Conservation (phyloP, 2,797 vertebrate genomes). For the Hyperoplus lanceolatus region DNA sequence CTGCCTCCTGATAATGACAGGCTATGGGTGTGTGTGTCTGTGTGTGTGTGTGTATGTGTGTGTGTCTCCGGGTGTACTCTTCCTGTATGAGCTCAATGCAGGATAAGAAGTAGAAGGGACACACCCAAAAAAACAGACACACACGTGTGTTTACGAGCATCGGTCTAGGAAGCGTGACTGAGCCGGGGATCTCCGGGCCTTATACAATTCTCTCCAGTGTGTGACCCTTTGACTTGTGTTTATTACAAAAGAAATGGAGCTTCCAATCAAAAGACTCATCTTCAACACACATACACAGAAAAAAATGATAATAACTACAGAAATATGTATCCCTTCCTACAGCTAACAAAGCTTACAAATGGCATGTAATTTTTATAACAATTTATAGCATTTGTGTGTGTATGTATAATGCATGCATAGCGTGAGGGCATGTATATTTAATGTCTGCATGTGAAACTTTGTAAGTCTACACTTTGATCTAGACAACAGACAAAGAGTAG, state of each 20-base stretch:
- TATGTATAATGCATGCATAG: neutral
- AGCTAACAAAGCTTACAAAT: slow-evolving; percentile 16
- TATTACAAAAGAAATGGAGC: slow-evolving; percentile 28
- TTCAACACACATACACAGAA: neutral
- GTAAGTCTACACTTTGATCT: slow-evolving; percentile 1
- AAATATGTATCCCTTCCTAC: neutral
- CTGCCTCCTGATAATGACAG: slow-evolving; percentile 43
- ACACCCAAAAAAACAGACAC: slow-evolving; percentile 18
- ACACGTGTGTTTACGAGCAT: slow-evolving; percentile 5
- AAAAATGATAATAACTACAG: neutral
- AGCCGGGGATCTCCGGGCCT: slow-evolving; percentile 16
- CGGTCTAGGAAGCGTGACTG: neutral
- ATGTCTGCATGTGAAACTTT: neutral
- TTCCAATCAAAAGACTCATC: slow-evolving; percentile 22
- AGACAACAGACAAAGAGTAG: neutral
- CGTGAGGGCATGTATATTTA: neutral
- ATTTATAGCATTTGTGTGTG: neutral
- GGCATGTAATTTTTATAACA: neutral
- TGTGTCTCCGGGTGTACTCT: neutral
- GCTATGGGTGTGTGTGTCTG: slow-evolving; percentile 11
- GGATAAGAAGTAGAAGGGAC: slow-evolving; percentile 18
- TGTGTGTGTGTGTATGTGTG: no score
- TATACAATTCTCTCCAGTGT: neutral
- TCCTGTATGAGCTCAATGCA: slow-evolving; percentile 13
- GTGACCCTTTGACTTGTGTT: slow-evolving; percentile 19